phyloP scores from a whole-genome alignment of 2,797 vertebrate species.

The Enteromius anoplus region DNA sequence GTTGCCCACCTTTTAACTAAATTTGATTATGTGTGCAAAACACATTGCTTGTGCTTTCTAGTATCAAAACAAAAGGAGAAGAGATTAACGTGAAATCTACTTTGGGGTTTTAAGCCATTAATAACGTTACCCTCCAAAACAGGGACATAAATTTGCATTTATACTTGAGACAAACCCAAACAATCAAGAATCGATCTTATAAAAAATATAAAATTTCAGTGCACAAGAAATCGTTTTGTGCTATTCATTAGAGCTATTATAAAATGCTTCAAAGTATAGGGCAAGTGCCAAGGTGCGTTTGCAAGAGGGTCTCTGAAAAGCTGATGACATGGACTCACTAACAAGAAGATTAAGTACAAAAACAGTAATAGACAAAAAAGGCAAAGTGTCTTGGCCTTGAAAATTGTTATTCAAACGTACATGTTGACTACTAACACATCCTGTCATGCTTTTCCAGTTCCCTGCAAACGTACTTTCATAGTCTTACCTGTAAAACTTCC shows the following conservation, averaged over 20 bases:
- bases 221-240: conserved; percentile 31
- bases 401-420: neutral
- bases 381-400: conserved; percentile 2
- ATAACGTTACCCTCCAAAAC: neutral
- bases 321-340: neutral
- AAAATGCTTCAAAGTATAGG: conserved; percentile 44
- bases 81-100: neutral
- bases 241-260: conserved; percentile 17
- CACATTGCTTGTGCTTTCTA: neutral
- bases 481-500: neutral
- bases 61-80: neutral
- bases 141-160: neutral
- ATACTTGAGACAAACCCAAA: conserved; percentile 29
- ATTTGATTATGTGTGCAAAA: conserved; percentile 16
- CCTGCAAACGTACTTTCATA: neutral
- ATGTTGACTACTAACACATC: neutral
- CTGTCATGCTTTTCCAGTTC: conserved; percentile 12
- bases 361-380: neutral
- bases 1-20: neutral
- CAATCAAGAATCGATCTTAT: neutral
- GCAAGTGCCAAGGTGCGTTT: conserved; percentile 63
- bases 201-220: conserved; percentile 51
- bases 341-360: conserved; percentile 12
- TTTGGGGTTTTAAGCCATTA: conserved; percentile 3
- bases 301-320: conserved; percentile 24